These are phyloP conservation scores for Tolypeutes matacus DNA, from an alignment of 2,797 vertebrate genomes.

Conservation along the genomic window DNA sequence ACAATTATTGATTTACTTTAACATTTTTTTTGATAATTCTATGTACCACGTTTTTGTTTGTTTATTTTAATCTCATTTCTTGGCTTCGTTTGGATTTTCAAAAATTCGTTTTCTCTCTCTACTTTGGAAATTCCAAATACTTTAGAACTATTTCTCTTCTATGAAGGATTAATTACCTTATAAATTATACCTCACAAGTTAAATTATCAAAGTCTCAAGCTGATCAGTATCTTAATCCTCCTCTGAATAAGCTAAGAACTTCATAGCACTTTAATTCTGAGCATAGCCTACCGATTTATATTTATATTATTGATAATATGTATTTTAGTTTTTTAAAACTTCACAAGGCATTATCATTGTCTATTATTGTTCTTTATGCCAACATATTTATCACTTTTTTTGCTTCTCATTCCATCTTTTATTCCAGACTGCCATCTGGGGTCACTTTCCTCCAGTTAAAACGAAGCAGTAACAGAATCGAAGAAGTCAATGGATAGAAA, in stretches of 20 bases:
- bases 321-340: neutral
- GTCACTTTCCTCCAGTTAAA: conserved; percentile 52
- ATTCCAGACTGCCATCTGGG: conserved; percentile 60
- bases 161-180: neutral
- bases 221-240: conserved; percentile 40
- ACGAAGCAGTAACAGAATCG: neutral
- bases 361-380: conserved; percentile 18
- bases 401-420: conserved; percentile 39
- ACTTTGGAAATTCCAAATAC: neutral
- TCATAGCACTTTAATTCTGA: conserved; percentile 51
- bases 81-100: conserved; percentile 29
- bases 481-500: neutral
- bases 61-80: conserved; percentile 3
- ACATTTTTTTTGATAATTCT: neutral
- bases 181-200: conserved; percentile 32
- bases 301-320: neutral
- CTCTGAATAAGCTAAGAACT: conserved; percentile 4
- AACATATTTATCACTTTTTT: conserved; percentile 17
- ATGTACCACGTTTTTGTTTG: neutral
- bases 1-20: conserved; percentile 36
- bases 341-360: neutral
- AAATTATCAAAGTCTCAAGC: conserved; percentile 48
- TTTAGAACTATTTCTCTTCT: neutral
- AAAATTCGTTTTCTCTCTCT: neutral
- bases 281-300: neutral